Evolutionary conservation across 2,113 vertebrate species (phyloP).

Genomic region (Triplophysa siluroides): DNA sequence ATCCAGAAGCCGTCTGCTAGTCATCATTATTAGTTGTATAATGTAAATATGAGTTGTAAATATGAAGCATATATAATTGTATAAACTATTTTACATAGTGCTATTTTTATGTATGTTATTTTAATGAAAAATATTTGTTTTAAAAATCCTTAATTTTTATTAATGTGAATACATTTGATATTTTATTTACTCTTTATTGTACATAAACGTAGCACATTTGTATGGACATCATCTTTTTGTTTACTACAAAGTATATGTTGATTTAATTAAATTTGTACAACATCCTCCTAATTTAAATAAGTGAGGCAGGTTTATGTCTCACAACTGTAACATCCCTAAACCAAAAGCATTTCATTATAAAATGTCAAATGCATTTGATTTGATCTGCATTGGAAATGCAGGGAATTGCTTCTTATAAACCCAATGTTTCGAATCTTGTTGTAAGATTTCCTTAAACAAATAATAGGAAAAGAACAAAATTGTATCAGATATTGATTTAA

Average conservation of each 20-base stretch:
- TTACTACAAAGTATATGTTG: neutral
- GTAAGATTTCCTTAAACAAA: neutral
- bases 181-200: conserved; percentile 3
- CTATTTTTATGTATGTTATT: neutral
- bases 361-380: neutral
- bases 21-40: conserved; percentile 1
- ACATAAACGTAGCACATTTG: conserved; percentile 15
- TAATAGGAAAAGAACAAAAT: neutral
- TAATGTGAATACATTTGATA: conserved; percentile 26
- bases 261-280: neutral
- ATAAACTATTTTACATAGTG: no score
- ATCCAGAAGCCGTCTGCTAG: neutral
- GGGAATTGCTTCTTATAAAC: neutral
- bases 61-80: neutral
- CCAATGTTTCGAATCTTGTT: neutral
- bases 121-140: conserved; percentile 19
- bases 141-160: conserved; percentile 45
- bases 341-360: conserved; percentile 1
- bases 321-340: neutral
- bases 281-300: no score
- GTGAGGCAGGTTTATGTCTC: no score
- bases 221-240: conserved; percentile 6
- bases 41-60: no score
- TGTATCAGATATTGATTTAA: conserved; percentile 35
- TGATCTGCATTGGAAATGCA: neutral